These are phyloP conservation scores for Gouania willdenowi DNA, from an alignment of 2,797 vertebrate genomes.

Conservation along the genomic window DNA sequence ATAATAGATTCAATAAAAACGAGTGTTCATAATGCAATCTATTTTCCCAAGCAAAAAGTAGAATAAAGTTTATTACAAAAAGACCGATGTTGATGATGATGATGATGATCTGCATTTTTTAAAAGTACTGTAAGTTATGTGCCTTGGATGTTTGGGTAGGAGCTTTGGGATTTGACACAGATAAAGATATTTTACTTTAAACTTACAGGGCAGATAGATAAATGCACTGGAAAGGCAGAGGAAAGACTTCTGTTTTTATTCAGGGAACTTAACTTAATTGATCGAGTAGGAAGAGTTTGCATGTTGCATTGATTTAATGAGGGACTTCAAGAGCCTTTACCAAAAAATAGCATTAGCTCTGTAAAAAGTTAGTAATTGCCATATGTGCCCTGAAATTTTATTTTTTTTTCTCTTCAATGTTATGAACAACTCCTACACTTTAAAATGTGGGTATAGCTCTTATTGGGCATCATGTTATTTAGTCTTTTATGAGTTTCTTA, in stretches of 20 bases:
- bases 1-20: too few relatives aligned
- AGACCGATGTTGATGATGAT: too few relatives aligned
- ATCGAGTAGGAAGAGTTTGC: conserved; percentile 19
- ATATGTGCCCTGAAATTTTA: conserved; percentile 50
- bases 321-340: conserved; percentile 43
- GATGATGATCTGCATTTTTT: too few relatives aligned
- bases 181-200: conserved; percentile 34
- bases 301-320: conserved; percentile 52
- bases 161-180: conserved; percentile 1
- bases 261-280: conserved; percentile 27
- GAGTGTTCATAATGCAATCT: too few relatives aligned
- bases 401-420: conserved; percentile 24
- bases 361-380: conserved; percentile 57
- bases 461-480: conserved; percentile 14
- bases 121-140: too few relatives aligned
- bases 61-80: too few relatives aligned
- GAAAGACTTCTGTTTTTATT: conserved; percentile 7
- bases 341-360: conserved; percentile 44
- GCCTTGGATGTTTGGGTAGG: too few relatives aligned
- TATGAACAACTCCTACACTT: conserved; percentile 25
- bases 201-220: conserved; percentile 25
- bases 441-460: conserved; percentile 23
- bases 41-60: too few relatives aligned
- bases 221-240: conserved; percentile 22
- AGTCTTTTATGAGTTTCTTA: too few relatives aligned